Percentiles rank a stretch among this genome's conserved stretches.
Conservation (phyloP, 2,113 vertebrate species). For the Centropristis striata region DNA sequence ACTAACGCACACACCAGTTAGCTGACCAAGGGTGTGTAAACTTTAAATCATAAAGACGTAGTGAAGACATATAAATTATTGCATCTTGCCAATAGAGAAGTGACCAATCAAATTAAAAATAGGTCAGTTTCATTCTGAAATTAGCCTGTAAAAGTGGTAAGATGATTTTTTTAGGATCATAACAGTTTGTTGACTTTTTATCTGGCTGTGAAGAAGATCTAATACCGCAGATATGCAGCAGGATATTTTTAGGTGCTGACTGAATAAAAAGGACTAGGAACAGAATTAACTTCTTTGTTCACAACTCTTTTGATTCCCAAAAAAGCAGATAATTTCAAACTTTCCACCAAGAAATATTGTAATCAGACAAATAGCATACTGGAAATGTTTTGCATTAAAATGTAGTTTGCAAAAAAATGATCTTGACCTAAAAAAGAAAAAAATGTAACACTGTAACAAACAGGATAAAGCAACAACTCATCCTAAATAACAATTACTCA, state of each 20-base stretch:
- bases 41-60: slow-evolving; percentile 38
- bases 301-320: slow-evolving; percentile 12
- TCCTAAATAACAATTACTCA: not conserved
- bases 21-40: slow-evolving; percentile 21
- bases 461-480: not conserved
- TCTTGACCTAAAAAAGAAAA: not conserved
- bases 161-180: slow-evolving; percentile 29
- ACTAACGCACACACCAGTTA: slow-evolving; percentile 15
- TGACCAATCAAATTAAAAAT: not conserved
- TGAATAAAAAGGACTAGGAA: not conserved
- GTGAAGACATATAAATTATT: slow-evolving; percentile 40
- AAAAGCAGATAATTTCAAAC: not conserved
- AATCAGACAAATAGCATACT: not conserved
- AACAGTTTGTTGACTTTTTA: slow-evolving; percentile 5
- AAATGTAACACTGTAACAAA: not conserved
- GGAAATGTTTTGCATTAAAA: slow-evolving; percentile 2
- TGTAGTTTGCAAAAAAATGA: not conserved
- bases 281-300: slow-evolving; percentile 16
- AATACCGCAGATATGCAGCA: slow-evolving; percentile 3
- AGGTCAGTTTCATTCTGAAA: slow-evolving; percentile 14
- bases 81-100: slow-evolving; percentile 34
- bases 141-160: not conserved
- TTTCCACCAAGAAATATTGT: not conserved
- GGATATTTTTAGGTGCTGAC: slow-evolving; percentile 11
- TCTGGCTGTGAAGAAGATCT: slow-evolving; percentile 42